Evolutionary conservation across 2,113 vertebrate genomes (phyloP).

Genomic region (Miniopterus natalensis): DNA sequence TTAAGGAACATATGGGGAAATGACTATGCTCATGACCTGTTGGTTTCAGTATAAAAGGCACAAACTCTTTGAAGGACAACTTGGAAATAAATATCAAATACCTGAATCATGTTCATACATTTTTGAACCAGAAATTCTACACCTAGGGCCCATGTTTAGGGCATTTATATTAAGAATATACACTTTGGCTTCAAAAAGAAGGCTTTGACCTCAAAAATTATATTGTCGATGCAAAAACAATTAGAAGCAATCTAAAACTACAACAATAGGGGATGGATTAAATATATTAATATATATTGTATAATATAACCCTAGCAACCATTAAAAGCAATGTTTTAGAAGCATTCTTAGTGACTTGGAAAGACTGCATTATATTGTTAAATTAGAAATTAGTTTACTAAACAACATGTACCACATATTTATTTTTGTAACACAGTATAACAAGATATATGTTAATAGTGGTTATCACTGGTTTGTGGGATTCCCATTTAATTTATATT

Average conservation of each 20-base stretch:
- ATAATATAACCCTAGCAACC: not conserved
- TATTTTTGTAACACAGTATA: constrained; percentile 14
- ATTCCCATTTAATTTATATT: not conserved
- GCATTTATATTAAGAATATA: constrained; percentile 35
- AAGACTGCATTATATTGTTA: constrained; percentile 14
- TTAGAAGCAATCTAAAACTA: constrained; percentile 46
- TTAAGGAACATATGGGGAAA: not conserved
- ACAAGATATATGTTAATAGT: not conserved
- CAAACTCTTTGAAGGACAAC: constrained; percentile 2
- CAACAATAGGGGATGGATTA: not conserved
- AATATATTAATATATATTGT: not conserved
- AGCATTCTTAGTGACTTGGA: constrained; percentile 9
- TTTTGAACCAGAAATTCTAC: constrained; percentile 58
- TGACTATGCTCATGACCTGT: not conserved
- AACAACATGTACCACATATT: not conserved
- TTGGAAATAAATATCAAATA: constrained; percentile 27
- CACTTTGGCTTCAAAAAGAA: not conserved
- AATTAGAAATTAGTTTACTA: constrained; percentile 56
- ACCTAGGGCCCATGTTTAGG: not conserved
- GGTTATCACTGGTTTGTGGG: not conserved
- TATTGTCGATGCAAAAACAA: constrained; percentile 2
- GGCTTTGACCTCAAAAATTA: not conserved
- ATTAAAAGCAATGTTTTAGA: constrained; percentile 51
- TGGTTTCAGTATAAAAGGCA: not conserved
- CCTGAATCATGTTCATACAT: not conserved